Conservation (phyloP, 35 echinoderm and acorn worm genomes). For the Eucidaris tribuloides region DNA sequence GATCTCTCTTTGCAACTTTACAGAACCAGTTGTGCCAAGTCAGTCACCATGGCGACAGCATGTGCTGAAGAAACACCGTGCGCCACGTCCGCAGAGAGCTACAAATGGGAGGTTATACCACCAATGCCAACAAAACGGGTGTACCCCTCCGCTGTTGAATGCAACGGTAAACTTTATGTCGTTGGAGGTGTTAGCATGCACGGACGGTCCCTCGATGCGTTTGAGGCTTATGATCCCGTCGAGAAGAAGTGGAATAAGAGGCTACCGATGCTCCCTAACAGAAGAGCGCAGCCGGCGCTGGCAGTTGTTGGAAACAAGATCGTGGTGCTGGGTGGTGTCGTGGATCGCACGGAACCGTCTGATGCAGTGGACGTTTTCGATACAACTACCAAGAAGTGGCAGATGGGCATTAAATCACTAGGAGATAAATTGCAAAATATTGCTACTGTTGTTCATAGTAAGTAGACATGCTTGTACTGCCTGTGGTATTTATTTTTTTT, state of each 20-base stretch:
- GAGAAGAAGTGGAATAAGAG: slow-evolving; percentile 81
- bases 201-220: slow-evolving; percentile 52
- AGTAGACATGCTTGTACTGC: no score
- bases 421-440: slow-evolving; percentile 64
- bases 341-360: slow-evolving; percentile 35
- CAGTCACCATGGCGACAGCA: slow-evolving; percentile 60
- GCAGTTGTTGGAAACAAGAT: slow-evolving; percentile 45
- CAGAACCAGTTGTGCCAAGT: no score
- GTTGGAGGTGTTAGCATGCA: slow-evolving; percentile 63
- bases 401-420: slow-evolving; percentile 48
- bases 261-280: slow-evolving; percentile 53
- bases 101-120: slow-evolving; percentile 63
- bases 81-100: background rate
- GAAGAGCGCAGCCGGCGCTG: slow-evolving; percentile 56
- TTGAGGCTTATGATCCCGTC: slow-evolving; percentile 64
- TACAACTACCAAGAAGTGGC: slow-evolving; percentile 54
- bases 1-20: no score
- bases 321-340: slow-evolving; percentile 68
- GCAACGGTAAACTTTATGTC: slow-evolving; percentile 56
- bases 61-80: no score
- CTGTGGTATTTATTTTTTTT: no score
- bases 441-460: slow-evolving; percentile 57
- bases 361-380: slow-evolving; percentile 73
- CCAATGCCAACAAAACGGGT: slow-evolving; percentile 62
- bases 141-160: slow-evolving; percentile 49